Conservation (phyloP, 1,140 invertebrate species). For the Drosophila pseudoobscura region DNA sequence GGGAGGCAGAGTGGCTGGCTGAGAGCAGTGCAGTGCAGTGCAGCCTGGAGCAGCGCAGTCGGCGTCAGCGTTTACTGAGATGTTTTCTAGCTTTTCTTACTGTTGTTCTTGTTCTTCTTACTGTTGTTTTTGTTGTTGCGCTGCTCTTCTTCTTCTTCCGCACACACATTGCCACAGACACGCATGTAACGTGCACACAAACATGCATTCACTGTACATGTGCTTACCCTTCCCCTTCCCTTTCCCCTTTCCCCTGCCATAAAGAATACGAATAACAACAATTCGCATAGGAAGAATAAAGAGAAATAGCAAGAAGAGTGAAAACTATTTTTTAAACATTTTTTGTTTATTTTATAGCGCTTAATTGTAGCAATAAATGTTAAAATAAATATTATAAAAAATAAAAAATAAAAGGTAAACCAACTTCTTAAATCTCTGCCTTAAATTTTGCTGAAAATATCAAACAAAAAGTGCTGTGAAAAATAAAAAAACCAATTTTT, state of each 20-base stretch:
- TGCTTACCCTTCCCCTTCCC: too few relatives aligned
- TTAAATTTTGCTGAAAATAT: constrained; percentile 40
- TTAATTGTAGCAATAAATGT: too few relatives aligned
- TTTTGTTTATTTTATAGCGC: too few relatives aligned
- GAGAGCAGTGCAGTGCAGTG: constrained; percentile 26
- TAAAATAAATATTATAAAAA: constrained; percentile 16
- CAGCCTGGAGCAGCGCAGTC: constrained; percentile 27
- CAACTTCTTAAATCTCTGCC: constrained; percentile 10
- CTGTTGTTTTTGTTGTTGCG: constrained; percentile 66
- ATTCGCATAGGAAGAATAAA: too few relatives aligned
- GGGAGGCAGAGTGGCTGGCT: constrained; percentile 25
- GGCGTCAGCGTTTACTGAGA: constrained; percentile 10
- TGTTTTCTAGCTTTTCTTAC: constrained; percentile 4
- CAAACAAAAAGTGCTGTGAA: constrained; percentile 56
- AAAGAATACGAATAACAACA: too few relatives aligned
- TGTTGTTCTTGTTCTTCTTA: constrained; percentile 22
- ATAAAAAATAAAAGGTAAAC: constrained; percentile 11
- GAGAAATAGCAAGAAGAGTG: neutral
- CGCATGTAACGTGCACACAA: too few relatives aligned
- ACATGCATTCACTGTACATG: too few relatives aligned
- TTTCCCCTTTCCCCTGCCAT: too few relatives aligned
- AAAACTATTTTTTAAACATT: constrained; percentile 35
- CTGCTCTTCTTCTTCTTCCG: too few relatives aligned
- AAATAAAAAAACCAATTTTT: constrained; percentile 24
- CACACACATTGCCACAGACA: too few relatives aligned